These are phyloP conservation scores for Bergia sp. DNA, from an alignment of 92 coral and sea anemone species.

Conservation along the genomic window DNA sequence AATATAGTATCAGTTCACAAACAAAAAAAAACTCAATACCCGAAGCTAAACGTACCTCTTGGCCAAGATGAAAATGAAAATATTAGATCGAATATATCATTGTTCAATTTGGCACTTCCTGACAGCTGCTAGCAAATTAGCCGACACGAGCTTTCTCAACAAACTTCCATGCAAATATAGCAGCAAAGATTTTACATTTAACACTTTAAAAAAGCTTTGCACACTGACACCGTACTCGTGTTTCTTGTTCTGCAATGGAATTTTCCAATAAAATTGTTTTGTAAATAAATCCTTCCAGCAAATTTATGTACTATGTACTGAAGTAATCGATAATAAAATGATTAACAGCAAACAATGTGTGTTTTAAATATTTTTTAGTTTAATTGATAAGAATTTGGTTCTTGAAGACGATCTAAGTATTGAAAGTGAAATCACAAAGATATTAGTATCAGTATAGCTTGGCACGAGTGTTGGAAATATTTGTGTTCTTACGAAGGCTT, in stretches of 20 bases:
- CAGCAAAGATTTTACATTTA: background rate
- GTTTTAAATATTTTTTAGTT: background rate
- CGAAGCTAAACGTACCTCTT: background rate
- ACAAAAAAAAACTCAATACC: too few relatives aligned
- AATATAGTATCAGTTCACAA: background rate
- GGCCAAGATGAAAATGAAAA: background rate
- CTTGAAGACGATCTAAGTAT: background rate
- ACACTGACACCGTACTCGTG: background rate
- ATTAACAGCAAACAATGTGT: background rate
- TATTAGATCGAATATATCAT: background rate
- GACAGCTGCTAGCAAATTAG: constrained; percentile 3
- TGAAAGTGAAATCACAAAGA: background rate
- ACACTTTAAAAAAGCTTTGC: background rate
- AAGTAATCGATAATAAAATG: constrained; percentile 2
- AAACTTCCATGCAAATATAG: background rate
- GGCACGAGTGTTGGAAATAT: background rate
- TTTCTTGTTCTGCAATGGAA: background rate
- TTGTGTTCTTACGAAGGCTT: background rate
- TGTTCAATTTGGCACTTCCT: background rate
- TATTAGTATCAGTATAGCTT: background rate
- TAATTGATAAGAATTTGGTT: background rate
- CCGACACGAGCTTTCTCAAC: background rate
- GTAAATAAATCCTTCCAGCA: background rate
- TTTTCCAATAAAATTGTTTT: background rate
- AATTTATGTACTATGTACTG: background rate